Base-by-base conservation (phyloP, 2,888 invertebrate genomes). In the Diaperis boleti region DNA sequence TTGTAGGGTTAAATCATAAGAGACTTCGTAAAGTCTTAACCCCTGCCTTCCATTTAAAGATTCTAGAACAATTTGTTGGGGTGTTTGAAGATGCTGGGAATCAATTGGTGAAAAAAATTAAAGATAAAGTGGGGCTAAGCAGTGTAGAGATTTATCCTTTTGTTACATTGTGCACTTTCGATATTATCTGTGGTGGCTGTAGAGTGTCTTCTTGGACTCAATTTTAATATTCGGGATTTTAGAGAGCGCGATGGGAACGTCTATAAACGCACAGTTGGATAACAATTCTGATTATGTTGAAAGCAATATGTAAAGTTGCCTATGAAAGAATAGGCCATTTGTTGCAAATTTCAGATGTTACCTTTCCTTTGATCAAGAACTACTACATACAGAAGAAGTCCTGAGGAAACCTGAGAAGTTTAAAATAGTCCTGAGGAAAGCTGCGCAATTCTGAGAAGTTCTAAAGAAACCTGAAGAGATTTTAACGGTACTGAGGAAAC, bases 241-340 rank as follows among this genome's bases (percentile, higher is more conserved):
- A 92, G 94, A 94, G 82, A 89, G 92, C 7, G 91, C 94, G 7
- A 95, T 95, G 94, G 95, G 94, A 0, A 86, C 88, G 7, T 85
- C 86, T 14, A 82, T 92, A 0, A 84, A 91, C 74, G 91, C 92
- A 0, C 94, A 94, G 78, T 82, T 82, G 4, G 83, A 90, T 73
- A 82, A 83, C 3, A 85, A 90, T 67, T 90, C 90, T 0, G 85
- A 87, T 68, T 94, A 93, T 76, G 91, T 92, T 0, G 82, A 84
- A 72, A 88, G 84, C 84, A 17, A 73, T 77, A 68, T 73, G 71
- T 13, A 57, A 74, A 56, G 69, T 81, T 15, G 67, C 77, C 1
- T 68, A 74, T 10, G 60, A 69, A 29, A 59, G 79, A 18, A 33
- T 68, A n/a, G 59, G 75, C 17, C 73, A 75, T 4, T 83, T 85